Conservation (phyloP, 2,888 invertebrate species). For the Leucoma salicis region DNA sequence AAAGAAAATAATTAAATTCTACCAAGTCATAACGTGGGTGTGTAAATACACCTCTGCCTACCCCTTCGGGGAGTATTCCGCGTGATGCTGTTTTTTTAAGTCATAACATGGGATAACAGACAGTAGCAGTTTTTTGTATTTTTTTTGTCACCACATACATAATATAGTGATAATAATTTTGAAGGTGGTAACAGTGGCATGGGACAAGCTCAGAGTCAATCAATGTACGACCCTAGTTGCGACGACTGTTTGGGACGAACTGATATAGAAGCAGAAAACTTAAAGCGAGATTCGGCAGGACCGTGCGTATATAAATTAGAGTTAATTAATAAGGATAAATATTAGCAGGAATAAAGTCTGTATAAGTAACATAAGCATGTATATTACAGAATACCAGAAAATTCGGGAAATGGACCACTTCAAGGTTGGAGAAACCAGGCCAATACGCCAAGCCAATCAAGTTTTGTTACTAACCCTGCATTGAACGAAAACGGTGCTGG, state of each 20-base stretch:
- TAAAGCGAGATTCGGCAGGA: constrained; percentile 39
- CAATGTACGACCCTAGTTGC: constrained; percentile 85
- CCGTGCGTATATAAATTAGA: constrained; percentile 24
- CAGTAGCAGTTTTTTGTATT: no score
- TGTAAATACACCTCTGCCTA: no score
- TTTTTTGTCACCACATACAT: no score
- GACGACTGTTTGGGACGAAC: constrained; percentile 83
- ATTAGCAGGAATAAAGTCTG: not conserved
- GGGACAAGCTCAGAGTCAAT: constrained; percentile 95
- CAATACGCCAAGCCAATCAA: constrained; percentile 12
- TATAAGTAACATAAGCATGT: not conserved
- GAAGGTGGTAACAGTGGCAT: constrained; percentile 91
- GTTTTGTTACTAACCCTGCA: constrained; percentile 10
- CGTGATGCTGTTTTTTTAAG: no score
- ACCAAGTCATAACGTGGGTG: no score
- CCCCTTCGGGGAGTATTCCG: no score
- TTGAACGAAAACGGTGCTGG: constrained; percentile 11
- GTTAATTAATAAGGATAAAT: not conserved
- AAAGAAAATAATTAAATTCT: no score
- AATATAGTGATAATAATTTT: constrained; percentile 40
- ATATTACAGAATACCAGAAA: constrained; percentile 8
- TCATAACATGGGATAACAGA: no score
- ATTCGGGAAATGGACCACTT: constrained; percentile 12
- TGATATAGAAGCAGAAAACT: constrained; percentile 46
- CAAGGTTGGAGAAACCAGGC: constrained; percentile 11